Base-by-base conservation (phyloP, 2,888 invertebrate genomes). In the Drosophila setosimentum region DNA sequence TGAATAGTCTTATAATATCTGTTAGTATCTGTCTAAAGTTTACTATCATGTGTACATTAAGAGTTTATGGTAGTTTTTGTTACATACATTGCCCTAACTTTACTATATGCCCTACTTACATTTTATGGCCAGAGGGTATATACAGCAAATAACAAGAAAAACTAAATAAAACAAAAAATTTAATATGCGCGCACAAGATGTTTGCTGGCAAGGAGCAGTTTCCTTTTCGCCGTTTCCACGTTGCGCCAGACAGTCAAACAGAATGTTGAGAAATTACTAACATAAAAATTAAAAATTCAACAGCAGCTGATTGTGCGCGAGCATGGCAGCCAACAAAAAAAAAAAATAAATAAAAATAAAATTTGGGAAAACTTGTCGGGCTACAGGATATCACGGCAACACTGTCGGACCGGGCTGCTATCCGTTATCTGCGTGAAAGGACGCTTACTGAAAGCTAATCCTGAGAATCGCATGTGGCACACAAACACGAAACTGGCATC, bases 211-310 rank as follows among this genome's bases (percentile, higher is more conserved):
- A 53, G 42, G 66, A 72, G 82, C 63, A 27, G 54, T 30, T 76
- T 76, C 66, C 70, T 62, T 70, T 70, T 70, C 58, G 60, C 61
- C 42, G 63, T 27, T 49, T 55, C 40, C 63, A 33, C 29, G 35
- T 37, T 45, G 45, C 50, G 58, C 49, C 50, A 65, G 67, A 76
- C 68, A 68, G 59, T 69, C 54, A 65, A 67, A 72, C 69, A 70
- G 71, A 83, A 86, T 80, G 87, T 73, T 82, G 80, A 87, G 84
- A 89, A 88, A 89, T 87, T 83, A 87, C 88, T 74, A 88, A 82
- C 87, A 90, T 89, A 88, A 89, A 90, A 89, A 89, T 89, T 90
- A 89, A 89, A 90, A 90, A 90, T 89, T 89, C 89, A 89, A 81
- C 90, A 89, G 91, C 80, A 80, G 80, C 80, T 87, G 90, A 87